Percentiles rank a stretch among this genome's conserved stretches.
Evolutionary conservation across 2,888 invertebrate genomes (phyloP).

Genomic region (Metalampra italica): DNA sequence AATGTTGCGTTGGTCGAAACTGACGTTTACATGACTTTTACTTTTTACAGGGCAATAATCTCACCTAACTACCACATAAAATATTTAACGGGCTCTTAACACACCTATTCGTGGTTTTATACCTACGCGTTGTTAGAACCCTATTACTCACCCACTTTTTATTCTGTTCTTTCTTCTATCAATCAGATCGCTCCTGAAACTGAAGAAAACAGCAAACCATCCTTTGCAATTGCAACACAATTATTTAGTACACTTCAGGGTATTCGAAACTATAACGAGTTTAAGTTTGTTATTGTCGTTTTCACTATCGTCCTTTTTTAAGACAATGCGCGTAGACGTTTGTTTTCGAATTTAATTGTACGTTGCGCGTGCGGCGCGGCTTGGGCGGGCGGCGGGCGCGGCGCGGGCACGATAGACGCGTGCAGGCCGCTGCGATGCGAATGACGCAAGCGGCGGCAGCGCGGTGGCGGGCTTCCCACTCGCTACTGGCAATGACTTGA

Average conservation of each 20-base stretch:
- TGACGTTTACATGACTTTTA: constrained; percentile 16
- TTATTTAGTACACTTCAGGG: not conserved
- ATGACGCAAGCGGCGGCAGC: constrained; percentile 34
- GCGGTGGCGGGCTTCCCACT: constrained; percentile 42
- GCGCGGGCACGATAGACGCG: constrained; percentile 26
- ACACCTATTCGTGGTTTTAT: constrained; percentile 12
- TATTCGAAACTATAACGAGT: constrained; percentile 8
- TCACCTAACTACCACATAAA: constrained; percentile 20
- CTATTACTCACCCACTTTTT: constrained; percentile 67
- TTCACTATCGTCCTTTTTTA: constrained; percentile 9
- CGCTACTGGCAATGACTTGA: constrained; percentile 22
- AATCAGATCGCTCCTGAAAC: constrained; percentile 26
- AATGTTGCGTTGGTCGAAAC: constrained; percentile 2
- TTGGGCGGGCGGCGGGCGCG: constrained; percentile 41
- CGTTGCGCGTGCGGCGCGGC: constrained; percentile 21
- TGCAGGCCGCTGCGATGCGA: constrained; percentile 33
- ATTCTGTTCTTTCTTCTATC: constrained; percentile 34
- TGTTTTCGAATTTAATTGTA: constrained; percentile 19
- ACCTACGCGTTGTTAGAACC: constrained; percentile 7
- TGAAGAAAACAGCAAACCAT: constrained; percentile 25
- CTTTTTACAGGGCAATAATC: constrained; percentile 19
- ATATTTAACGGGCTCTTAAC: constrained; percentile 19
- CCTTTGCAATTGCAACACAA: constrained; percentile 25
- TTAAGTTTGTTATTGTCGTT: constrained; percentile 6
- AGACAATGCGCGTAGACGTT: constrained; percentile 22